Conservation (phyloP, 2,797 vertebrate genomes). For the Gallinago nigripennis region DNA sequence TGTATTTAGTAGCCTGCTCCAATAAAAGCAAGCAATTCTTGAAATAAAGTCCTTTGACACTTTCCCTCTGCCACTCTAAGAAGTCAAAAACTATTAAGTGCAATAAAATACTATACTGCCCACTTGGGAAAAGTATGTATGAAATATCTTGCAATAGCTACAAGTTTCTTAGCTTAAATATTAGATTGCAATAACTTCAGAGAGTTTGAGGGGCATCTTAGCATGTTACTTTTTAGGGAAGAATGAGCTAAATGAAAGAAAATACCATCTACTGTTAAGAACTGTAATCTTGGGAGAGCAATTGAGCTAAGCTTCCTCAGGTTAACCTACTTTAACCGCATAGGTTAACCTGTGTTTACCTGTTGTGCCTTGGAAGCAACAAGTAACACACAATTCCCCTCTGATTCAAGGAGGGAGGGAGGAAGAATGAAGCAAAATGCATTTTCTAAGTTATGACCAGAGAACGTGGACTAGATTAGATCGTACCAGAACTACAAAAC, state of each 20-base stretch:
- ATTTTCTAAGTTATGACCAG: background rate
- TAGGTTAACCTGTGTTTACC: too few relatives aligned
- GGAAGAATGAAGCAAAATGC: background rate
- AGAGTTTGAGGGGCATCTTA: background rate
- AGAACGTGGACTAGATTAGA: background rate
- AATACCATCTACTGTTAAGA: background rate
- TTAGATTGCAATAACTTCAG: background rate
- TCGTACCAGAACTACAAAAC: background rate
- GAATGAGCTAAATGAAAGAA: background rate
- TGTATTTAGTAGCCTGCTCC: background rate
- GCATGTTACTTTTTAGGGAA: background rate
- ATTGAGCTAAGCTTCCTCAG: background rate
- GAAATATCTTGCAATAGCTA: background rate
- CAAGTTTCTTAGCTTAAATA: background rate
- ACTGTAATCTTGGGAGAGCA: background rate
- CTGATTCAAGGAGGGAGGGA: background rate
- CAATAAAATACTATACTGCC: background rate
- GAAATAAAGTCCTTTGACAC: background rate
- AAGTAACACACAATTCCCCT: rapidly evolving
- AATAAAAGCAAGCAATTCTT: background rate
- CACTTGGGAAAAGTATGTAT: background rate
- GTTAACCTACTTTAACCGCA: background rate
- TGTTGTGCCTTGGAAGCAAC: background rate
- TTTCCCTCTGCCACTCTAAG: background rate
- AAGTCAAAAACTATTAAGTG: background rate